Base-by-base conservation (phyloP, 2,797 vertebrate species). In the Poliocrania exsul region DNA sequence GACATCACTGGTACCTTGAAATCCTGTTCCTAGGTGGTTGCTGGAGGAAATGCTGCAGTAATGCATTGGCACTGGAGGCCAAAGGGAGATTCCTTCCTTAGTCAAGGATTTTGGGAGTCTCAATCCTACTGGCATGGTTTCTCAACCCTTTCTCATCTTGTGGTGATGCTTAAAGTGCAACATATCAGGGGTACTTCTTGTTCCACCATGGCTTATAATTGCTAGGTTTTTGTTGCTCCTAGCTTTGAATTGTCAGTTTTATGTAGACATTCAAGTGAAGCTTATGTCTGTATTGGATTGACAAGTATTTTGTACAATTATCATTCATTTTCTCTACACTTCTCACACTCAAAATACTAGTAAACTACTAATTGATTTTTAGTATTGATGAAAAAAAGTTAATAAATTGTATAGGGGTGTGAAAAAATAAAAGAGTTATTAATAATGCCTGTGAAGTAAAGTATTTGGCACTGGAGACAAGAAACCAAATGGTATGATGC, bases 11-110 rank as follows among this genome's bases (percentile, higher is more conserved):
- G 13, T 21, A 12, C 37, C 38, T 56, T 58, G 37, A 58, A 90
- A 65, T 61, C 12, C 53, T 35, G 24, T 84, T 82, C 25, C 24
- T 16, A 29, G 44, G 23, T 37, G 51, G 14, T 16, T 77, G 38
- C 53, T 46, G 7, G 56, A 26, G 61, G 42, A 71, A 53, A 42
- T 31, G 65, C 40, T 58, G 17, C 35, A 54, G 16, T 23, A 47
- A 61, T 1, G 1, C 2, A 0, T 11, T 47, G 31, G 16, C 16
- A 24, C 11, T 46, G 6, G 3, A 53, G 70, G 26, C 17, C 33
- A 51, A 25, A 84, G n/a, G 11, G n/a, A 46, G 3, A 10, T 46
- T 40, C 47, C 78, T 66, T 78, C 33, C 5, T 3, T 23, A 46
- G 51, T 3, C 5, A 24, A 77, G 33, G 53, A 28, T 58, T 72